Percentiles rank a stretch among this genome's conserved stretches.
Evolutionary conservation across 2,888 invertebrate species (phyloP).

Genomic region (Drosophila greeni): DNA sequence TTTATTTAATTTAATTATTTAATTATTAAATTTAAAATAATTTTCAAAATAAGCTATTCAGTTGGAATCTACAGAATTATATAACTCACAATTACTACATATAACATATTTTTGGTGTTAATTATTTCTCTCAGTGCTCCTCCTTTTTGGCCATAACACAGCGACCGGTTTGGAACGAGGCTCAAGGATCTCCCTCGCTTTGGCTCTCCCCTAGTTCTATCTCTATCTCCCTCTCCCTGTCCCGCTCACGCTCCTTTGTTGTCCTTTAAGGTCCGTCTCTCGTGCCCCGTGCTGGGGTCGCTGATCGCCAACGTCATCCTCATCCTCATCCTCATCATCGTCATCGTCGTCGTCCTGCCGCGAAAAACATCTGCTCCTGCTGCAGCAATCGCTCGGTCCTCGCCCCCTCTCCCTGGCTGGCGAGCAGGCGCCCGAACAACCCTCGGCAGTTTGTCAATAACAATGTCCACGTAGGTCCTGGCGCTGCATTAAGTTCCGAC

Average conservation of each 20-base stretch:
- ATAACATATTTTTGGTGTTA: not conserved
- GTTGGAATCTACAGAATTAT: not conserved
- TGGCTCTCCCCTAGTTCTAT: not conserved
- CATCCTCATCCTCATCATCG: conserved; percentile 11
- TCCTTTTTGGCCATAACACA: conserved; percentile 5
- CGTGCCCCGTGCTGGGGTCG: conserved; percentile 57
- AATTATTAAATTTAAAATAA: too few relatives aligned
- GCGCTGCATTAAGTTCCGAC: conserved; percentile 51
- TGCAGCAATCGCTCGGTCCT: conserved; percentile 66
- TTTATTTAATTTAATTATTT: too few relatives aligned
- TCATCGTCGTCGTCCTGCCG: conserved; percentile 33
- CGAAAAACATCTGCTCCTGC: conserved; percentile 77
- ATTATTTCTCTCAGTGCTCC: not conserved
- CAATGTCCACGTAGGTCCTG: conserved; percentile 56
- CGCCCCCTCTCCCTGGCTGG: conserved; percentile 17
- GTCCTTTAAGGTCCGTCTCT: conserved; percentile 22
- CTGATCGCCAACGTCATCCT: conserved; percentile 32
- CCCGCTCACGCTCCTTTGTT: conserved; percentile 17
- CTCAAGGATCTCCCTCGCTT: conserved; percentile 20
- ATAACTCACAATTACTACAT: not conserved
- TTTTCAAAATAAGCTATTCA: not conserved
- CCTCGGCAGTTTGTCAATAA: conserved; percentile 62
- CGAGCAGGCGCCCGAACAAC: conserved; percentile 15
- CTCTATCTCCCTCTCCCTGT: not conserved
- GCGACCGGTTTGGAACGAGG: conserved; percentile 16